Conservation (phyloP, 53 echinoderm and acorn worm genomes). For the Holothuria leucospilota region DNA sequence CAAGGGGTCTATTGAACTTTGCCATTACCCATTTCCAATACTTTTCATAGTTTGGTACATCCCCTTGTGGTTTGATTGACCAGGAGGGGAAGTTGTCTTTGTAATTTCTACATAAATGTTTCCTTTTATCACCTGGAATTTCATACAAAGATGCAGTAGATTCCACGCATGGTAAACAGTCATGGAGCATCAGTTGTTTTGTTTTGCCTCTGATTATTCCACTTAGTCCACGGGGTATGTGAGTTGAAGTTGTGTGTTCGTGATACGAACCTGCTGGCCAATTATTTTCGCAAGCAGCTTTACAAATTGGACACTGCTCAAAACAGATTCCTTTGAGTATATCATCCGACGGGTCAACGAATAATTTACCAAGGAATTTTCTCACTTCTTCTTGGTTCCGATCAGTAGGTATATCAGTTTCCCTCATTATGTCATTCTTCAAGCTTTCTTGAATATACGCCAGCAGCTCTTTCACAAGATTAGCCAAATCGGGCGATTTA, state of each 20-base stretch:
- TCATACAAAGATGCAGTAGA: not conserved
- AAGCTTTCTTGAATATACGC: too few relatives aligned
- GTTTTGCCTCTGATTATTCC: not conserved
- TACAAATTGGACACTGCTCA: conserved; percentile 9
- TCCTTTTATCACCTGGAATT: not conserved
- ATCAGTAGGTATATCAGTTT: too few relatives aligned
- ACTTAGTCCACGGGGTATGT: not conserved
- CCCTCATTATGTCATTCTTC: too few relatives aligned
- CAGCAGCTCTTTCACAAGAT: too few relatives aligned
- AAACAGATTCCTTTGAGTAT: not conserved
- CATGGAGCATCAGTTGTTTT: not conserved
- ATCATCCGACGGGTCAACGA: not conserved
- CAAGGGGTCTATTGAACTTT: not conserved
- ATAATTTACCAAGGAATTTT: too few relatives aligned
- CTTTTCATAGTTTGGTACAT: not conserved
- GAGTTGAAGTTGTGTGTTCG: not conserved
- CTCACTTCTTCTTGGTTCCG: too few relatives aligned
- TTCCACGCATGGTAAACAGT: not conserved
- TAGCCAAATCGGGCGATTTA: too few relatives aligned
- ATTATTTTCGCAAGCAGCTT: not conserved
- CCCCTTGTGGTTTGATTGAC: not conserved
- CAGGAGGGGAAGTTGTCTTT: not conserved
- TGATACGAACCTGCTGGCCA: not conserved
- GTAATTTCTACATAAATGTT: not conserved
- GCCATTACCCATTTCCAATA: conserved; percentile 18